Evolutionary conservation across 2,797 vertebrate genomes (phyloP).

Genomic region (Ptychadena robeensis): DNA sequence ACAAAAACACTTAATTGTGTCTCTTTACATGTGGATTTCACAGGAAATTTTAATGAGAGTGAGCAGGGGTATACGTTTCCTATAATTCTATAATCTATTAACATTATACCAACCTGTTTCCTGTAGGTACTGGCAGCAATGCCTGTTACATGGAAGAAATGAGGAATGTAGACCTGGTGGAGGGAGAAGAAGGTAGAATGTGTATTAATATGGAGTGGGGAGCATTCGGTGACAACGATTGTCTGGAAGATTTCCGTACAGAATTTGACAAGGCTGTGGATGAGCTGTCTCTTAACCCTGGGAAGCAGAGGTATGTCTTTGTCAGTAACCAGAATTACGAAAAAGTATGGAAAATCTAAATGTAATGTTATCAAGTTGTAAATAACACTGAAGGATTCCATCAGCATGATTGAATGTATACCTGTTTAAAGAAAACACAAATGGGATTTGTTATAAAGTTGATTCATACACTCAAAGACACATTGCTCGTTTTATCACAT

Average conservation of each 20-base stretch:
- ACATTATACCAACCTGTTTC: not conserved
- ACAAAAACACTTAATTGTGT: too few relatives aligned
- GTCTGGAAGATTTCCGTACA: slow-evolving; percentile 87
- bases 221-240: slow-evolving; percentile 87
- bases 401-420: too few relatives aligned
- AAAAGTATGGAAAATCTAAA: too few relatives aligned
- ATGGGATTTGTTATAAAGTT: too few relatives aligned
- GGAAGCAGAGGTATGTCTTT: slow-evolving; percentile 84
- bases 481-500: too few relatives aligned
- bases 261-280: slow-evolving; percentile 86
- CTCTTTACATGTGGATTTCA: too few relatives aligned
- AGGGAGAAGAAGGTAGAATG: slow-evolving; percentile 88
- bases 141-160: slow-evolving; percentile 98
- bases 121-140: slow-evolving; percentile 88
- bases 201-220: slow-evolving; percentile 98
- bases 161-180: slow-evolving; percentile 88
- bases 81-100: not conserved
- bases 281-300: slow-evolving; percentile 81
- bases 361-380: not conserved
- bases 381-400: not conserved
- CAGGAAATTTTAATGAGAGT: too few relatives aligned
- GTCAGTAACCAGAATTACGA: not conserved
- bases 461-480: too few relatives aligned
- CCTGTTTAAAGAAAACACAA: too few relatives aligned
- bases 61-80: not conserved